A percentile compares a stretch with the other conserved stretches of the same genome.
Conservation (phyloP, 2,113 vertebrate species). For the Cyanoderma ruficeps region DNA sequence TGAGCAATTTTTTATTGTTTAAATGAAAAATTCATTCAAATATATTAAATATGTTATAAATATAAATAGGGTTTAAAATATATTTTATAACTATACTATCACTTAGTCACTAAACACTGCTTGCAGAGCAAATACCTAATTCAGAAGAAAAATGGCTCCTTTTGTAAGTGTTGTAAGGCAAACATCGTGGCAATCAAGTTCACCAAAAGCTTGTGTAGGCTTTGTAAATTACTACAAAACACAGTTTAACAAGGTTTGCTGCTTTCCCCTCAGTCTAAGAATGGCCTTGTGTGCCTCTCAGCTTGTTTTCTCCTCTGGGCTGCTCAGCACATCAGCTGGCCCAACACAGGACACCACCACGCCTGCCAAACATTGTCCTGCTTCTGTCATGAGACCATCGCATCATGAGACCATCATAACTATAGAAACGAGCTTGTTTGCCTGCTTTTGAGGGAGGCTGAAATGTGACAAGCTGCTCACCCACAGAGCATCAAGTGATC, state of each 20-base stretch:
- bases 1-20: neutral
- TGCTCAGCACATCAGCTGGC: conserved; percentile 19
- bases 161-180: neutral
- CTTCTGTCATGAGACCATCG: conserved; percentile 27
- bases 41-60: neutral
- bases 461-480: conserved; percentile 28
- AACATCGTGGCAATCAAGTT: neutral
- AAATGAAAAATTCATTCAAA: neutral
- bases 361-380: conserved; percentile 50
- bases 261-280: neutral
- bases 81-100: neutral
- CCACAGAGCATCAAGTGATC: conserved; percentile 1
- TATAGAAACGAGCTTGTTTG: conserved; percentile 31
- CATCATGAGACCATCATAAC: conserved; percentile 51
- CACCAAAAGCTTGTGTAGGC: neutral
- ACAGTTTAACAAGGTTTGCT: neutral
- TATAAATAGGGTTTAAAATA: neutral
- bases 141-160: neutral
- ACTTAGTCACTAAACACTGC: neutral
- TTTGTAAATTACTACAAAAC: neutral
- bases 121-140: neutral
- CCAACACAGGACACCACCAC: neutral
- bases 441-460: neutral
- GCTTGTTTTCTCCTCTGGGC: conserved; percentile 24
- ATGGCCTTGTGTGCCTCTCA: conserved; percentile 5